Percentiles rank a stretch among this genome's conserved stretches.
Conservation (phyloP, 2,888 invertebrate species). For the Acanthosepion pharaonis region DNA sequence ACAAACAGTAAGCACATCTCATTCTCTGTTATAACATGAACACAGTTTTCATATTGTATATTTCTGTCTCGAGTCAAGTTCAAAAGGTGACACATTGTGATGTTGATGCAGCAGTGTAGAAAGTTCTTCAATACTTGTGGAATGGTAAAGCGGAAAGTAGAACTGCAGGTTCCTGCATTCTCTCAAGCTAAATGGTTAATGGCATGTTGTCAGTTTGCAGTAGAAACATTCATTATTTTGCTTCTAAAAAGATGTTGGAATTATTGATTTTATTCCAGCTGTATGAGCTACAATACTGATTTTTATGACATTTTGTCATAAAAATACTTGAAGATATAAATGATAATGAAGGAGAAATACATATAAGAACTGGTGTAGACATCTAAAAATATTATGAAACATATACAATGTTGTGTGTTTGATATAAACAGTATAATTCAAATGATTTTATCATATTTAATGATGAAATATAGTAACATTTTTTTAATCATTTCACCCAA, state of each 20-base stretch:
- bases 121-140: background rate
- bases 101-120: background rate
- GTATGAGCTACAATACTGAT: background rate
- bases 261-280: background rate
- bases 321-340: background rate
- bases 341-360: background rate
- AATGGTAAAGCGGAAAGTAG: background rate
- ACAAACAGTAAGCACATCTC: too few species aligned
- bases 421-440: too few species aligned
- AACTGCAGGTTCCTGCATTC: background rate
- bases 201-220: background rate
- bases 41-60: background rate
- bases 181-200: background rate
- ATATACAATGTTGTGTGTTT: too few species aligned
- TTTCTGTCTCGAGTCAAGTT: background rate
- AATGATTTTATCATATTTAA: too few species aligned
- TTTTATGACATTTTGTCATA: background rate
- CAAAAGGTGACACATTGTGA: background rate
- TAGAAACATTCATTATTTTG: background rate
- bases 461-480: too few species aligned
- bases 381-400: too few species aligned
- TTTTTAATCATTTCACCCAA: too few species aligned
- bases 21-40: too few species aligned
- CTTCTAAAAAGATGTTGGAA: background rate
- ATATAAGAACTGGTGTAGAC: too few species aligned